These are phyloP conservation scores for Oreochromis aureus DNA, from an alignment of 2,113 vertebrate species.

Conservation along the genomic window DNA sequence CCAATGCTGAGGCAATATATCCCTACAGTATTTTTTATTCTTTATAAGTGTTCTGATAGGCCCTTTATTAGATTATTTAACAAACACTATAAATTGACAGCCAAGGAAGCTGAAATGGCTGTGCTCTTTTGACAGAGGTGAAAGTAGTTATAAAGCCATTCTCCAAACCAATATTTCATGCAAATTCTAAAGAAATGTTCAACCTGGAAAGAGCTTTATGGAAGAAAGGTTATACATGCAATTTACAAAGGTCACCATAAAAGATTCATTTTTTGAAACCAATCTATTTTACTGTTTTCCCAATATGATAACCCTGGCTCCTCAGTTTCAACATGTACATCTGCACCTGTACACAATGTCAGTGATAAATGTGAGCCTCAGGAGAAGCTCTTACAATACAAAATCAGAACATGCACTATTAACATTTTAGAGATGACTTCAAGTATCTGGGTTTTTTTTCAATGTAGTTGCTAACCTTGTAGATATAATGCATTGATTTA, in stretches of 20 bases:
- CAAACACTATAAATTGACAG: neutral
- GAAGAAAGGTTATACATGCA: neutral
- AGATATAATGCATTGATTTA: neutral
- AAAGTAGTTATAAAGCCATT: neutral
- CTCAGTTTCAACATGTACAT: neutral
- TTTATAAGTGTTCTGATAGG: neutral
- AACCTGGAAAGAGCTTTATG: neutral
- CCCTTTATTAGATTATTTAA: neutral
- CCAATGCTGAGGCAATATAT: neutral
- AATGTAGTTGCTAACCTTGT: neutral
- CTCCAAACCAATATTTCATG: neutral
- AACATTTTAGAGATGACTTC: neutral
- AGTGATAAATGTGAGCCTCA: neutral
- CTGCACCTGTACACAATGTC: neutral
- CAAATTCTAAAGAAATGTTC: neutral
- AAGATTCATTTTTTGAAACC: neutral
- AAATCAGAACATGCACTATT: neutral
- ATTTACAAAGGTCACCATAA: neutral
- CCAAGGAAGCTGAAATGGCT: neutral
- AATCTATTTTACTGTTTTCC: neutral
- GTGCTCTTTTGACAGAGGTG: neutral
- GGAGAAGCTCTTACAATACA: neutral
- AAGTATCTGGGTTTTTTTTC: neutral
- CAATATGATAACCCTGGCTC: neutral
- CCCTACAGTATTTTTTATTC: neutral